Evolutionary conservation across 1,140 invertebrate genomes (phyloP), one percentile per base, ranked within the genome.

Genomic region (Helicorthomorpha holstii): DNA sequence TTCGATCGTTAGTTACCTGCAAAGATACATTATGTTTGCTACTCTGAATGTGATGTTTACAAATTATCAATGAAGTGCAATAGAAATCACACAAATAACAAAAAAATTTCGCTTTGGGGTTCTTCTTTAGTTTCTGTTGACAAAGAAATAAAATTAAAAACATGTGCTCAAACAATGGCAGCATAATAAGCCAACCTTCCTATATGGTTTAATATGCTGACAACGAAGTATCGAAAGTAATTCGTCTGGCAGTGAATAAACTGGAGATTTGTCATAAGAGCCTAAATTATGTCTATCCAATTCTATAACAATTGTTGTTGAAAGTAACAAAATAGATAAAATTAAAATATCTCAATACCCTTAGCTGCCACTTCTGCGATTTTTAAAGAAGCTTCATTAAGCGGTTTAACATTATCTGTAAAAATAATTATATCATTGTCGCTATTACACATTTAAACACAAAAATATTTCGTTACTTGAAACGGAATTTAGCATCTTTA

Each of bases 51-150:
- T 69, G 68, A 34, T 59, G 58, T 49, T 59, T 51, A 50, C 61
- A 63, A 48, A 65, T 58, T 41, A 56, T 52, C 0, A 61, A 48
- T 24, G 47, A 58, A 51, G 66, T 63, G 57, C 66, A 63, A 53
- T 69, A 66, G 58, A 65, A 69, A 16, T 68, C 66, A 63, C 68
- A 69, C 14, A 69, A 55, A 21, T 65, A 63, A 58, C 68, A 69
- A 52, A 63, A 67, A 54, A 57, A 69, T 42, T 58, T 60, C 34
- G 66, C 67, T 51, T 60, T 60, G 10, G 61, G 61, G 56, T 65
- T 66, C 29, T 56, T 56, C 1, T 49, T 3, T 25, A 62, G 64
- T 58, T 60, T 63, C 67, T 68, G 41, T 52, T 29, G 45, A 48
- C 49, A 47, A 55, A 7, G 29, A 7, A 7, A 34, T 34, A 34